phyloP scores from a whole-genome alignment of 2,888 invertebrate genomes.

The Cylindroiulus punctatus region DNA sequence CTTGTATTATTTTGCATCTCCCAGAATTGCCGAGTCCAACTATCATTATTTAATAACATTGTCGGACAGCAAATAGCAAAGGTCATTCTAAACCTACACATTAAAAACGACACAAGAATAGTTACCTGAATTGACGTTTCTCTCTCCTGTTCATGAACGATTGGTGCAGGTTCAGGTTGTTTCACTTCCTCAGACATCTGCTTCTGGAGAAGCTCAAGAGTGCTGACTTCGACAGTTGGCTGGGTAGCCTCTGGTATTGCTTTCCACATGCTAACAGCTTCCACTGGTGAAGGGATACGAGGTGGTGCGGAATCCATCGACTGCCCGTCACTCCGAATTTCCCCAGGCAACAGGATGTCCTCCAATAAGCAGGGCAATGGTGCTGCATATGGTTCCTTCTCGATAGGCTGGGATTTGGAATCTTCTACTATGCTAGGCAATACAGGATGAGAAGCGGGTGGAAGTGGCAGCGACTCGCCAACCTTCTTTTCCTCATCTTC shows the following conservation, averaged over 20 bases:
- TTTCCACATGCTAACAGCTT: conserved; percentile 55
- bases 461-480: neutral
- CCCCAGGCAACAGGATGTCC: conserved; percentile 54
- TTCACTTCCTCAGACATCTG: conserved; percentile 34
- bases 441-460: neutral
- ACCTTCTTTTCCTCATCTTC: conserved; percentile 37
- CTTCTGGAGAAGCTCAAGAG: conserved; percentile 53
- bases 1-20: too few species aligned
- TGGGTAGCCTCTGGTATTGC: conserved; percentile 55
- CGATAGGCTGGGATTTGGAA: neutral
- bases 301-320: neutral
- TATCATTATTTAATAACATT: neutral
- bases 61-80: neutral
- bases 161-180: neutral
- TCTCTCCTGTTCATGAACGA: neutral
- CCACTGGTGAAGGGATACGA: neutral
- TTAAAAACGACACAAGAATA: neutral
- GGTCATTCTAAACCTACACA: neutral
- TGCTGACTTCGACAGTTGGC: conserved; percentile 53
- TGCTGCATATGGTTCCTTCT: conserved; percentile 17
- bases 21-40: neutral
- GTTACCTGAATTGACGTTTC: neutral
- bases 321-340: conserved; percentile 46
- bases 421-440: neutral
- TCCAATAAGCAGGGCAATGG: conserved; percentile 49